A percentile compares a stretch with the other conserved stretches of the same genome.
Conservation (phyloP, 2,797 vertebrate species). For the Borostomias antarcticus region DNA sequence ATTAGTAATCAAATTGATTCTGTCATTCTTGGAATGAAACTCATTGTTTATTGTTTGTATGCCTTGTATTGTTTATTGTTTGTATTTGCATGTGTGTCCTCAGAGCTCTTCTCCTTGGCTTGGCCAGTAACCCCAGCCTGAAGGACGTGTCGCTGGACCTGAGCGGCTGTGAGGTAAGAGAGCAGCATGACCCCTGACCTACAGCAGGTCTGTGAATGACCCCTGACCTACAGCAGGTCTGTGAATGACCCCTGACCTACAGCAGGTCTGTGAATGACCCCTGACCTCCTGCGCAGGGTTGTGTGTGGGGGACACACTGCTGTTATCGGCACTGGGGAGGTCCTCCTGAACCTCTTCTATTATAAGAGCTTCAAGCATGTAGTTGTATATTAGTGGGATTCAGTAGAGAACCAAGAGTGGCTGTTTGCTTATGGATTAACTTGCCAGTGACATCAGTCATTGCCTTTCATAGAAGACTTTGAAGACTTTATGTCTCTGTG, state of each 20-base stretch:
- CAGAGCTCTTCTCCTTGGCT: slow-evolving; percentile 92
- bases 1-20: no score
- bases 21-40: background rate
- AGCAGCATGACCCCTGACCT: background rate
- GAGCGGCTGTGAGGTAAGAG: slow-evolving; percentile 95
- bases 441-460: background rate
- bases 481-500: background rate
- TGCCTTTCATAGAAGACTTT: background rate
- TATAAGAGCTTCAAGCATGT: no score
- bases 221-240: background rate
- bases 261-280: background rate
- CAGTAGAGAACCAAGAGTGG: no score
- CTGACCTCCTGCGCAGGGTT: background rate
- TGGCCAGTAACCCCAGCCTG: slow-evolving; percentile 91
- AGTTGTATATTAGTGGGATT: no score
- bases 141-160: slow-evolving; percentile 93
- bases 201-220: background rate
- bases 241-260: background rate
- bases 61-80: background rate
- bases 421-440: no score
- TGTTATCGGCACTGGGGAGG: no score
- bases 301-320: no score
- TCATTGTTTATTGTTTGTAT: background rate
- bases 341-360: no score
- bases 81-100: no score